Evolutionary conservation across 2,888 invertebrate genomes (phyloP), one percentile per base, ranked within the genome.

Genomic region (Ischnura elegans): DNA sequence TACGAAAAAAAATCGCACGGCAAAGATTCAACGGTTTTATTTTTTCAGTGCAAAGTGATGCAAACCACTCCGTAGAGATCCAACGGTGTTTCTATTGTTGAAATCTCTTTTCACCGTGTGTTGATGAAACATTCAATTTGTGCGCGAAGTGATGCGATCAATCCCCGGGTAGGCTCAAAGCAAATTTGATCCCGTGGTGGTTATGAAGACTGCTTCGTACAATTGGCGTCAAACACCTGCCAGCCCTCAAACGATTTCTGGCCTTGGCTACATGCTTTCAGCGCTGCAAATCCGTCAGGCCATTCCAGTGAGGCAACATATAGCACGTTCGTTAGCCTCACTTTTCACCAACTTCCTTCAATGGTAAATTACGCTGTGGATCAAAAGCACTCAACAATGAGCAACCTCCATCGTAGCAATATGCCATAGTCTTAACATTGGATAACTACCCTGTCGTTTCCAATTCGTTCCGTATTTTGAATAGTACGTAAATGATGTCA

Each of bases 161-260:
- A 76, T 76, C 76, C 36, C 76, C 13, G n/a, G 29, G 76, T 13
- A 6, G 13, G 76, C 76, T 36, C 29, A 10, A 13, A 29, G 76
- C 29, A 25, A 76, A 76, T 76, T 76, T 76, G 76, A 76, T 76
- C 76, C 76, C 76, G 36, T 76, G 8, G 76, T 13, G 36, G 76
- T 0, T 2, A 1, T 36, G 36, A 29, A 36, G 76, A 76, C 10
- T 36, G 66, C 66, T 8, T 36, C 16, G 25, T 10, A 36, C 76
- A 76, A 76, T 76, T 76, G 76, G 76, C 6, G 36, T 36, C 36
- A 76, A 76, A 36, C 76, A 76, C 76, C 76, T 76, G 76, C 29
- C 29, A 76, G 16, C 10, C 76, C 10, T 36, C 36, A 36, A 61
- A 61, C 29, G 29, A 13, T 36, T 36, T 36, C 0, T 1, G 13